These are phyloP conservation scores for Calyptommatus sinebrachiatus DNA, from an alignment of 2,113 vertebrate species.

Conservation along the genomic window DNA sequence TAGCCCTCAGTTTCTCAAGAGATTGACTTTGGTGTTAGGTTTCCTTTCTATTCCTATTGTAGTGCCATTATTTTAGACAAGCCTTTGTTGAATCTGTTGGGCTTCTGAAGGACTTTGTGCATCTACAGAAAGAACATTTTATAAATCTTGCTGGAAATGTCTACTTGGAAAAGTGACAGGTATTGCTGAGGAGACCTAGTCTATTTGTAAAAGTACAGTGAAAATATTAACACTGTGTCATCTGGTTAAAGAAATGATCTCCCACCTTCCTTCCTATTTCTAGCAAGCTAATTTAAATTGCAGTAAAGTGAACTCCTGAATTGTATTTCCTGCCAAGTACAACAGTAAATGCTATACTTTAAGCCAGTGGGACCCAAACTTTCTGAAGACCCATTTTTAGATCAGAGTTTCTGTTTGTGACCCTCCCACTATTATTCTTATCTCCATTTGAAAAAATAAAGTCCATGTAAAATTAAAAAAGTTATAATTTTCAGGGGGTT, in stretches of 20 bases:
- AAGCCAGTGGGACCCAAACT: background rate
- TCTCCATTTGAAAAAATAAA: too few species aligned
- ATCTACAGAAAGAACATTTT: background rate
- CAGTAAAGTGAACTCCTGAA: conserved; percentile 25
- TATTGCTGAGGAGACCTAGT: conserved; percentile 47
- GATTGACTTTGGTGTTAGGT: background rate
- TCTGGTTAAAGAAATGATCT: conserved; percentile 40
- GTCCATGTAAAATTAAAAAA: too few species aligned
- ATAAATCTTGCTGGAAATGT: conserved; percentile 36
- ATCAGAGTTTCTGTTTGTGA: too few species aligned
- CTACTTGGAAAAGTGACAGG: conserved; percentile 28
- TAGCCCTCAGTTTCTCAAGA: background rate
- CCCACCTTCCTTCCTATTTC: conserved; percentile 67
- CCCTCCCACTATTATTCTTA: too few species aligned
- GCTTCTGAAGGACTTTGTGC: background rate
- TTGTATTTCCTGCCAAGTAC: conserved; percentile 53
- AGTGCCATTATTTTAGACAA: background rate
- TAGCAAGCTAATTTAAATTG: conserved; percentile 58
- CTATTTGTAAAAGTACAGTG: conserved; percentile 11
- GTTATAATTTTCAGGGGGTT: too few species aligned
- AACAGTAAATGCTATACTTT: conserved; percentile 55
- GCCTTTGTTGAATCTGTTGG: background rate
- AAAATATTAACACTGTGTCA: conserved; percentile 39
- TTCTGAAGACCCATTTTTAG: too few species aligned
- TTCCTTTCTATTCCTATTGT: background rate